Percentiles rank a stretch among this genome's conserved stretches.
phyloP scores from a whole-genome alignment of 2,113 vertebrate genomes.

The Cromileptes altivelis region DNA sequence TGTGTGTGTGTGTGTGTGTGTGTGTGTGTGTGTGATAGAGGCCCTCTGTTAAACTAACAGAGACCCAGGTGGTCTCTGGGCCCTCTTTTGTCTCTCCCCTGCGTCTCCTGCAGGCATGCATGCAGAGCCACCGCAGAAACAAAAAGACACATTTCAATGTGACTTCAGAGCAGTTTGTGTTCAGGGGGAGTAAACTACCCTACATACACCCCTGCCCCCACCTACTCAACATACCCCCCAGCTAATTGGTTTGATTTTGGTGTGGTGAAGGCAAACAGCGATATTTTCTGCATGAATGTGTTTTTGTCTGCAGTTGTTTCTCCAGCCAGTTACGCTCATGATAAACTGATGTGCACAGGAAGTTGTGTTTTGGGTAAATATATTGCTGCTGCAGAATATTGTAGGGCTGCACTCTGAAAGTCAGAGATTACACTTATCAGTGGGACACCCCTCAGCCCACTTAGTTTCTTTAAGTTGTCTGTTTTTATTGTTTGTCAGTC shows the following conservation, averaged over 20 bases:
- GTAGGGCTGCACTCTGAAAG: too few relatives aligned
- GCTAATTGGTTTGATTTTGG: slow-evolving; percentile 7
- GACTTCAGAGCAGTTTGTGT: slow-evolving; percentile 68
- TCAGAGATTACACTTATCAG: too few relatives aligned
- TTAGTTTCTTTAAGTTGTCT: too few relatives aligned
- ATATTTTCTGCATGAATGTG: neutral
- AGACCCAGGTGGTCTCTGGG: slow-evolving; percentile 72
- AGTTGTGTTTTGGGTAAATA: neutral
- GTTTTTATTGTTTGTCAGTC: too few relatives aligned
- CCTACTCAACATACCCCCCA: slow-evolving; percentile 38
- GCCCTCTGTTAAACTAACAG: slow-evolving; percentile 82
- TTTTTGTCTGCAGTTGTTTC: slow-evolving; percentile 1
- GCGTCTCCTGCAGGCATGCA: slow-evolving; percentile 77
- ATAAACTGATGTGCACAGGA: neutral
- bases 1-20: slow-evolving; percentile 17
- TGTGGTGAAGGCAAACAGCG: neutral
- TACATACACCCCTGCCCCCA: slow-evolving; percentile 18
- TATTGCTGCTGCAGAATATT: neutral
- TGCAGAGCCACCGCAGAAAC: slow-evolving; percentile 64
- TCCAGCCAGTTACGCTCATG: neutral
- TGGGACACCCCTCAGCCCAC: too few relatives aligned
- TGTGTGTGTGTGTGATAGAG: slow-evolving; percentile 71
- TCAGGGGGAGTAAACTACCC: slow-evolving; percentile 43
- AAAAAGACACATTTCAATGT: slow-evolving; percentile 81
- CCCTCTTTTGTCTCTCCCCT: slow-evolving; percentile 68